phyloP scores from a whole-genome alignment of 2,888 invertebrate species.

The Andrena bicolor region DNA sequence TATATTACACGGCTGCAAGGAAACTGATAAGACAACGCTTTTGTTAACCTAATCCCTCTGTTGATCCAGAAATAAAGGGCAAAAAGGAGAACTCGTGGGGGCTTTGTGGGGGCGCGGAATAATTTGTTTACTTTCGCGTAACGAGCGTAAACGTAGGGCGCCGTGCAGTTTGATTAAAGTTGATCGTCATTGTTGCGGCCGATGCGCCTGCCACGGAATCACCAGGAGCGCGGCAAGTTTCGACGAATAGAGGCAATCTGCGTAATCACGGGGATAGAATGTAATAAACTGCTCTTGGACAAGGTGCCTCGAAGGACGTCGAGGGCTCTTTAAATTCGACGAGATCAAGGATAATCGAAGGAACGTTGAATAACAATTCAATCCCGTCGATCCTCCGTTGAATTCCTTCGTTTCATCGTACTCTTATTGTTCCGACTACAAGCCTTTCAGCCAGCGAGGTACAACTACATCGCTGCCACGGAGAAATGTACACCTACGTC shows the following conservation, averaged over 20 bases:
- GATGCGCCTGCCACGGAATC: constrained; percentile 6
- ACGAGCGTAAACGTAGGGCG: not conserved
- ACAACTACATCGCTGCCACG: constrained; percentile 7
- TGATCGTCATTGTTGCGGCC: not conserved
- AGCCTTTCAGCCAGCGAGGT: constrained; percentile 44
- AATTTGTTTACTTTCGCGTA: constrained; percentile 18
- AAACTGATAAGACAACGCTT: constrained; percentile 57
- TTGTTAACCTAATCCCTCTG: constrained; percentile 11
- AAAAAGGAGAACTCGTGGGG: not conserved
- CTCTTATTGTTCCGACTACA: constrained; percentile 36
- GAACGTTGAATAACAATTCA: constrained; percentile 42
- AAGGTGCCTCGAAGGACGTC: not conserved
- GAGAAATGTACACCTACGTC: constrained; percentile 34
- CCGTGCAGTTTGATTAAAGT: not conserved
- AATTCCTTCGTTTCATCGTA: constrained; percentile 11
- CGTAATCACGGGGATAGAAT: constrained; percentile 20
- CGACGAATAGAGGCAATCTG: constrained; percentile 14
- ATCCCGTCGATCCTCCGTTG: constrained; percentile 42
- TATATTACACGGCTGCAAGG: constrained; percentile 50
- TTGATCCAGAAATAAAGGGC: constrained; percentile 7
- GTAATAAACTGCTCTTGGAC: constrained; percentile 1
- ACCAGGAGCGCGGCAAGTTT: not conserved
- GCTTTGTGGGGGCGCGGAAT: not conserved
- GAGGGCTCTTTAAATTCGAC: constrained; percentile 12
- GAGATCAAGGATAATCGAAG: constrained; percentile 18